Conservation (phyloP, 2,797 vertebrate species). For the Sebastes goodei region DNA sequence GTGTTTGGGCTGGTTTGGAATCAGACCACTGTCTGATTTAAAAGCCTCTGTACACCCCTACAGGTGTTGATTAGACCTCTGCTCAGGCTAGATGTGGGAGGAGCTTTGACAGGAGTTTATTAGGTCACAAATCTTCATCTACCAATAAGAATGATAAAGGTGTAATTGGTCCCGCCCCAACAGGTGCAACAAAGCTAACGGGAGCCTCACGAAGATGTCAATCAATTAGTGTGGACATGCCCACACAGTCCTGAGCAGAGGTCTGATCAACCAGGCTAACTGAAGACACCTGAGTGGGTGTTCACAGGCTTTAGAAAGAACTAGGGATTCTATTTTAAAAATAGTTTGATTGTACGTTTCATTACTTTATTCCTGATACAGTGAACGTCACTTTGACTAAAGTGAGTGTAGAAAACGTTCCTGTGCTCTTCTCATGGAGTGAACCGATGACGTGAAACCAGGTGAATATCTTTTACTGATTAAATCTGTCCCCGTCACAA, state of each 20-base stretch:
- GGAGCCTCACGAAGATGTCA: too few relatives aligned
- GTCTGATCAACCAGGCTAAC: too few relatives aligned
- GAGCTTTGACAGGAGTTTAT: too few relatives aligned
- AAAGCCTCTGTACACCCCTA: background rate
- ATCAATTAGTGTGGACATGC: too few relatives aligned
- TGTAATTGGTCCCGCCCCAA: too few relatives aligned
- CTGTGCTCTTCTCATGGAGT: background rate
- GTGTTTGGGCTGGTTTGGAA: too few relatives aligned
- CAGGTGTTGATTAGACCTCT: too few relatives aligned
- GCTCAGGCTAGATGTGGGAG: rapidly evolving
- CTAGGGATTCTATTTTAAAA: background rate
- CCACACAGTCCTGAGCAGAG: too few relatives aligned
- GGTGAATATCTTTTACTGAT: background rate
- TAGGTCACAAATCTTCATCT: too few relatives aligned
- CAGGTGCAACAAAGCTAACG: too few relatives aligned
- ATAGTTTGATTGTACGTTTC: background rate
- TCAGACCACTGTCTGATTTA: background rate
- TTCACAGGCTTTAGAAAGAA: background rate
- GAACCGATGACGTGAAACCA: background rate
- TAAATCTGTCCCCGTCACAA: background rate
- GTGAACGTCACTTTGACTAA: background rate
- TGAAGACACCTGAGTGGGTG: too few relatives aligned
- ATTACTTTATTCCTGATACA: background rate
- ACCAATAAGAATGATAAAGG: too few relatives aligned
- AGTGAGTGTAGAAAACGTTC: background rate